A percentile compares a stretch with the other conserved stretches of the same genome.
phyloP scores from a whole-genome alignment of 2,797 vertebrate genomes.

The Thunnus albacares region DNA sequence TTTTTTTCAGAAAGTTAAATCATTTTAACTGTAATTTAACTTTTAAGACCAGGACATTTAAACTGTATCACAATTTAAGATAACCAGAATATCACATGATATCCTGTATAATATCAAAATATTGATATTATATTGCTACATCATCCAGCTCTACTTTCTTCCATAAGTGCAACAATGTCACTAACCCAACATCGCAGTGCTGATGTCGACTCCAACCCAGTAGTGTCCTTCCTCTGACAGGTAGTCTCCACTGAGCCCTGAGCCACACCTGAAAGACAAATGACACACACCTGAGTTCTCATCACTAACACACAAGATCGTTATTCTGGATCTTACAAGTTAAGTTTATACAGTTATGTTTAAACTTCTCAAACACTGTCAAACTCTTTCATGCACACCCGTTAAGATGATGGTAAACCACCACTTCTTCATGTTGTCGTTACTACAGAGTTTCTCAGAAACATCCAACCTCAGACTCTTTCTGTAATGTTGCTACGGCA shows the following conservation, averaged over 20 bases:
- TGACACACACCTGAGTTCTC: background rate
- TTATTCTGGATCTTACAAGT: background rate
- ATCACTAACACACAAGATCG: background rate
- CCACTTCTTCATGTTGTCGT: background rate
- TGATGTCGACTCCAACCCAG: conserved; percentile 97
- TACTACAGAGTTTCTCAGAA: no score
- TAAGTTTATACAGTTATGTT: background rate
- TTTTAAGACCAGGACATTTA: background rate
- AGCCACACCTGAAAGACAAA: conserved; percentile 89
- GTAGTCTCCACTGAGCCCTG: conserved; percentile 94
- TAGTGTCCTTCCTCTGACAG: conserved; percentile 92
- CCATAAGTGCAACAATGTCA: background rate
- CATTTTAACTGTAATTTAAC: background rate
- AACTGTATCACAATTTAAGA: background rate
- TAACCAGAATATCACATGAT: background rate
- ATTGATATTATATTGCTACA: background rate
- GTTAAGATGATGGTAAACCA: background rate
- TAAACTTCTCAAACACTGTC: background rate
- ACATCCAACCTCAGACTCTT: background rate
- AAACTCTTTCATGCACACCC: background rate
- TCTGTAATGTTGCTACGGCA: background rate
- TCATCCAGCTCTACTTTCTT: background rate
- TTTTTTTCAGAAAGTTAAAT: background rate
- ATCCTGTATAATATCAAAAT: background rate
- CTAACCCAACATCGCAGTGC: conserved; percentile 94